phyloP scores from a whole-genome alignment of 2,888 invertebrate species.

The Dicyrtomina minuta region DNA sequence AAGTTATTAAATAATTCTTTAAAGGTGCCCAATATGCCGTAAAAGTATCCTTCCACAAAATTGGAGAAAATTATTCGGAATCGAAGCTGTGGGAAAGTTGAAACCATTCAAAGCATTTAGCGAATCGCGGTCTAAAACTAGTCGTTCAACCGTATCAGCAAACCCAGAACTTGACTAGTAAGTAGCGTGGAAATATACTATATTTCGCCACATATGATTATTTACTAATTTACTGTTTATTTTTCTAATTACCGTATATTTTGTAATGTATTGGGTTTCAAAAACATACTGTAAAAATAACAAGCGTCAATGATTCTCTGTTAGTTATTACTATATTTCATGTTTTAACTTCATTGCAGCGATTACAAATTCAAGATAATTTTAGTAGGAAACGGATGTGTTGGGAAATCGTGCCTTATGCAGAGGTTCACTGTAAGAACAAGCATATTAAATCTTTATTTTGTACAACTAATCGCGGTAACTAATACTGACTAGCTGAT shows the following conservation, averaged over 20 bases:
- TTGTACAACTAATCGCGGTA: no score
- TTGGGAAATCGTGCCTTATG: slow-evolving; percentile 93
- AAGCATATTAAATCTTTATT: no score
- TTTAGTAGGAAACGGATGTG: slow-evolving; percentile 89
- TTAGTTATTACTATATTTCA: no score
- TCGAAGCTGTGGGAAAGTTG: slow-evolving; percentile 33
- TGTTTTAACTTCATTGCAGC: slow-evolving; percentile 30
- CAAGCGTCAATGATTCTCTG: no score
- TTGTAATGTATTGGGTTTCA: no score
- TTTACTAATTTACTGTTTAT: no score
- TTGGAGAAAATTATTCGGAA: slow-evolving; percentile 45
- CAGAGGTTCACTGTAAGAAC: slow-evolving; percentile 70
- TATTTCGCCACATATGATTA: no score
- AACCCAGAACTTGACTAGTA: slow-evolving; percentile 30
- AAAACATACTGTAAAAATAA: no score
- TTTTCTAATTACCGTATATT: no score
- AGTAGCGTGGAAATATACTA: no score
- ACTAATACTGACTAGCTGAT: no score
- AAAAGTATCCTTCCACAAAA: slow-evolving; percentile 39
- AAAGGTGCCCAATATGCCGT: slow-evolving; percentile 47
- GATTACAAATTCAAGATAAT: slow-evolving; percentile 57
- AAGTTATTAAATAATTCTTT: no score
- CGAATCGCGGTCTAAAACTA: neutral
- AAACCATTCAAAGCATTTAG: slow-evolving; percentile 21
- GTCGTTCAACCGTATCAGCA: neutral